Evolutionary conservation across 1,140 invertebrate genomes (phyloP).

Genomic region (Macrobrachium rosenbergii): DNA sequence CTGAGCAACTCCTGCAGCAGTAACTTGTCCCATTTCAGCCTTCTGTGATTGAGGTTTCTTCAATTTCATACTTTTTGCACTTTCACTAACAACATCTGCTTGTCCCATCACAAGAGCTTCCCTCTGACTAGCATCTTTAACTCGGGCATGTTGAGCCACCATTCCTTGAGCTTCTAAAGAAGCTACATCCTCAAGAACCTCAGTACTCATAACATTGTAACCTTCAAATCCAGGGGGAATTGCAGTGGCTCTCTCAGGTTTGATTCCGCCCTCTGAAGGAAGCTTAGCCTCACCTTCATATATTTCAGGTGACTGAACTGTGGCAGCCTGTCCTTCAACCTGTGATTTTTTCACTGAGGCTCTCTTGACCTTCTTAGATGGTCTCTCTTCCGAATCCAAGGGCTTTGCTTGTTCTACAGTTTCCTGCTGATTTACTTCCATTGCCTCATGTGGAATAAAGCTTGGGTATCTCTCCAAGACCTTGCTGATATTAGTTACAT

Average conservation of each 20-base stretch:
- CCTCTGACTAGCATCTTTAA: conserved; percentile 43
- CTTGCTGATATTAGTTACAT: conserved; percentile 23
- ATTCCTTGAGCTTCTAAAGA: conserved; percentile 31
- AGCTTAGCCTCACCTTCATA: conserved; percentile 39
- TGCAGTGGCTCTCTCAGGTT: conserved; percentile 42
- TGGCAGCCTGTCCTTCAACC: conserved; percentile 15
- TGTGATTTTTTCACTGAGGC: conserved; percentile 51
- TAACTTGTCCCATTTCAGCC: conserved; percentile 41
- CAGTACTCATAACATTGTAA: conserved; percentile 44
- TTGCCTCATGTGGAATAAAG: conserved; percentile 44
- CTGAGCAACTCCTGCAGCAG: conserved; percentile 50
- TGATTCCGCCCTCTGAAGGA: conserved; percentile 14
- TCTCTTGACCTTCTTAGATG: conserved; percentile 57
- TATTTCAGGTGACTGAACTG: conserved; percentile 42
- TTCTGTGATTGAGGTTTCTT: conserved; percentile 56
- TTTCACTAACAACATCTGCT: conserved; percentile 42
- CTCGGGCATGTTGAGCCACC: conserved; percentile 34
- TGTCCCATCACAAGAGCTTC: conserved; percentile 54
- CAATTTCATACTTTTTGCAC: conserved; percentile 36
- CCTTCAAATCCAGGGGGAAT: conserved; percentile 37
- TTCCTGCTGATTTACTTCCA: conserved; percentile 8
- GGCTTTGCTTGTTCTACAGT: conserved; percentile 40
- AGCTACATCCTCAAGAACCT: conserved; percentile 53
- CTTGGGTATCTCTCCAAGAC: conserved; percentile 30
- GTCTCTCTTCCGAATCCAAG: conserved; percentile 50